Conservation (phyloP, 2,888 invertebrate species). For the Cheilosia vernalis region DNA sequence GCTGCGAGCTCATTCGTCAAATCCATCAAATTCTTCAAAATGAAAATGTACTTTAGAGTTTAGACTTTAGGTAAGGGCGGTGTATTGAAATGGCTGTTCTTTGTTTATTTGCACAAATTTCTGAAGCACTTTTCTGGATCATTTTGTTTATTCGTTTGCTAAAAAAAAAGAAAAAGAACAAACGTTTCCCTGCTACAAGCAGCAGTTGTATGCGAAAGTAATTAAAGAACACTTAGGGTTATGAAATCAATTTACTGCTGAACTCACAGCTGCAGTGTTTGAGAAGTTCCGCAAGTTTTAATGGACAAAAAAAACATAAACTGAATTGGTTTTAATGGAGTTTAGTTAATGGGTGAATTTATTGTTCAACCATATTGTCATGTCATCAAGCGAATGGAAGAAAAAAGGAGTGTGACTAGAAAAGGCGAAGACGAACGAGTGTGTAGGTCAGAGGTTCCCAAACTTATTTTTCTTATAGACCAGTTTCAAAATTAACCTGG, state of each 20-base stretch:
- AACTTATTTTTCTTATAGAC: too few relatives aligned
- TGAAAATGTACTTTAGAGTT: neutral
- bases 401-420: neutral
- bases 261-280: conserved; percentile 9
- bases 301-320: neutral
- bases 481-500: too few relatives aligned
- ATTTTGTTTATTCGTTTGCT: neutral
- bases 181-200: too few relatives aligned
- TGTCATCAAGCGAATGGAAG: neutral
- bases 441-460: neutral
- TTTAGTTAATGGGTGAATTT: neutral
- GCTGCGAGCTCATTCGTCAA: neutral
- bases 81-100: neutral
- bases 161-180: too few relatives aligned
- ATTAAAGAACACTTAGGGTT: conserved; percentile 3
- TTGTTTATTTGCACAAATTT: neutral
- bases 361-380: neutral
- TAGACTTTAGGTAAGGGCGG: neutral
- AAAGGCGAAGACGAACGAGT: neutral
- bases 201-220: neutral
- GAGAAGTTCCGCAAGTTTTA: conserved; percentile 9
- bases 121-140: neutral
- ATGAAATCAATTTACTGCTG: neutral
- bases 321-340: conserved; percentile 12
- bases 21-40: neutral